Conservation (phyloP, 2,113 vertebrate genomes). For the Erythrolamprus reginae region DNA sequence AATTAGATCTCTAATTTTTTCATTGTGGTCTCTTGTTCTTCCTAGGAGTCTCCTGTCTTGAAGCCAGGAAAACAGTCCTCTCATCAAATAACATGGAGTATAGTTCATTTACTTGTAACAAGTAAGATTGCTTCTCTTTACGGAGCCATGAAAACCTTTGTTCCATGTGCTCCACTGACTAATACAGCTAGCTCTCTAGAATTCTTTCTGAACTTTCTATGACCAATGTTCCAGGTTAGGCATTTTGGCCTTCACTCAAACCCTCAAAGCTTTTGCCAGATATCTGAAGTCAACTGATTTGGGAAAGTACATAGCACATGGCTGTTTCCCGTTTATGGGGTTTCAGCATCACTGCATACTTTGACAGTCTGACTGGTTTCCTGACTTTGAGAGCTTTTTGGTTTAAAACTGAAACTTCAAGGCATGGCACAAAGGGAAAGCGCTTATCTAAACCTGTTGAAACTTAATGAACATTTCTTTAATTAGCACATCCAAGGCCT, state of each 20-base stretch:
- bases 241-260: conserved; percentile 51
- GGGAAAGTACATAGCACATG: conserved; percentile 65
- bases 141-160: not conserved
- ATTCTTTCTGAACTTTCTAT: conserved; percentile 36
- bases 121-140: not conserved
- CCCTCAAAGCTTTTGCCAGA: conserved; percentile 45
- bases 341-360: conserved; percentile 66
- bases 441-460: conserved; percentile 38
- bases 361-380: conserved; percentile 76
- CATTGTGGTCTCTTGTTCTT: too few species aligned
- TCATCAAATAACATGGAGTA: not conserved
- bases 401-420: conserved; percentile 69
- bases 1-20: not conserved
- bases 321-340: conserved; percentile 72
- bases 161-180: not conserved
- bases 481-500: not conserved
- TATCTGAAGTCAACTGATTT: conserved; percentile 56
- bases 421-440: conserved; percentile 46
- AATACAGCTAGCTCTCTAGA: not conserved
- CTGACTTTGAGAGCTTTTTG: conserved; percentile 73
- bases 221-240: conserved; percentile 54
- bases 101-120: not conserved
- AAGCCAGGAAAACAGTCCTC: not conserved
- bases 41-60: not conserved
- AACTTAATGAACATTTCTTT: not conserved